phyloP scores from a whole-genome alignment of 2,888 invertebrate genomes.

The Netelia melanura region DNA sequence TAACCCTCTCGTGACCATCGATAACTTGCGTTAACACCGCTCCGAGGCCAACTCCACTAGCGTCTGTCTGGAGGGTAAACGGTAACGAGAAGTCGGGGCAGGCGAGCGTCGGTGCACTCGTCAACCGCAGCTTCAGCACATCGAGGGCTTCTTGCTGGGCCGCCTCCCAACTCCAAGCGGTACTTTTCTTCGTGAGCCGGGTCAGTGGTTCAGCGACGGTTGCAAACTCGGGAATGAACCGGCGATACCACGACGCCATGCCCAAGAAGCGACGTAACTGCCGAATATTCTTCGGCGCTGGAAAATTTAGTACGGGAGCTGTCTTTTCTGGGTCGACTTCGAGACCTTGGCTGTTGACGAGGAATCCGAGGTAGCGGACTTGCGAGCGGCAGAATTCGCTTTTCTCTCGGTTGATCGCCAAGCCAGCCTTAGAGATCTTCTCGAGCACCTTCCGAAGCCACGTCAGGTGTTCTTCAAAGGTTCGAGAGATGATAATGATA shows the following conservation, averaged over 20 bases:
- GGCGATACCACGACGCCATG: slow-evolving; percentile 73
- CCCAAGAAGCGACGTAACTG: slow-evolving; percentile 74
- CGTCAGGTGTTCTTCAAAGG: slow-evolving; percentile 56
- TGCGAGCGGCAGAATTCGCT: slow-evolving; percentile 59
- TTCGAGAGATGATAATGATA: slow-evolving; percentile 63
- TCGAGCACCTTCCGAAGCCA: slow-evolving; percentile 42
- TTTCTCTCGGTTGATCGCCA: slow-evolving; percentile 59
- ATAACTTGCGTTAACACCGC: slow-evolving; percentile 69
- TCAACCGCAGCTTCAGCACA: background rate
- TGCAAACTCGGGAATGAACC: slow-evolving; percentile 70
- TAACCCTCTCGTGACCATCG: slow-evolving; percentile 56
- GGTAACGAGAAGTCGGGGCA: slow-evolving; percentile 51
- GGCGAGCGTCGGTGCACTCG: slow-evolving; percentile 35
- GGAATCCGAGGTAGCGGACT: slow-evolving; percentile 54
- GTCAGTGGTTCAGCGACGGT: slow-evolving; percentile 67
- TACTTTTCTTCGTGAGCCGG: slow-evolving; percentile 62
- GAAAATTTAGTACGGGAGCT: slow-evolving; percentile 38
- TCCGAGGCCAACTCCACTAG: slow-evolving; percentile 61
- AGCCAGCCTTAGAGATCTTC: slow-evolving; percentile 4
- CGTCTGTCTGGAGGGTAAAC: slow-evolving; percentile 67
- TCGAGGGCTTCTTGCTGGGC: slow-evolving; percentile 32
- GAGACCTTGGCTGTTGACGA: slow-evolving; percentile 51
- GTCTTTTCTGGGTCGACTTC: slow-evolving; percentile 50
- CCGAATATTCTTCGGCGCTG: slow-evolving; percentile 28
- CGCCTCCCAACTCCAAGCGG: slow-evolving; percentile 38